A percentile compares a stretch with the other conserved stretches of the same genome.
These are phyloP conservation scores for Desmodus rotundus DNA, from an alignment of 2,113 vertebrate species.

Conservation along the genomic window DNA sequence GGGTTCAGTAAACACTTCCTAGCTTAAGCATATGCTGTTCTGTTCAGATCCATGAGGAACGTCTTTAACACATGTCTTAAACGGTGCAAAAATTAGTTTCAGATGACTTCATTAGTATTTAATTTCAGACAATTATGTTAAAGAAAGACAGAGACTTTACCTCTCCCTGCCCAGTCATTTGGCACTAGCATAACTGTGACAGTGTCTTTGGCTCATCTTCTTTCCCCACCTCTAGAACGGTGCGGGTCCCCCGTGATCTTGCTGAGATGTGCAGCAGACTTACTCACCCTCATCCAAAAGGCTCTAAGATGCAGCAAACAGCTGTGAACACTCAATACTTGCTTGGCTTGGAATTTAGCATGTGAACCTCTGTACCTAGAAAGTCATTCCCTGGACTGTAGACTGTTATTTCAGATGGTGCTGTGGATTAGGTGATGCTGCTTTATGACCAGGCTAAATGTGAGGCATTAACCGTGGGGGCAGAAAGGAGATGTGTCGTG, in stretches of 20 bases:
- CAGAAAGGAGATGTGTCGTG: not conserved
- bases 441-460: not conserved
- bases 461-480: fast-evolving
- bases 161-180: not conserved
- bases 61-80: not conserved
- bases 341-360: not conserved
- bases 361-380: not conserved
- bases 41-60: not conserved
- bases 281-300: not conserved
- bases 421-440: not conserved
- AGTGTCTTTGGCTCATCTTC: not conserved
- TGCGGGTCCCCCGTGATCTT: not conserved
- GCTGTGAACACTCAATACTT: not conserved
- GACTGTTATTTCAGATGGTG: not conserved
- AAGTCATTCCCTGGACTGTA: not conserved
- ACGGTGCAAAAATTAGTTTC: not conserved
- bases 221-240: too few species aligned
- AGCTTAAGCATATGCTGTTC: not conserved
- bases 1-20: not conserved
- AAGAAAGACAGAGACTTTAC: not conserved
- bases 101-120: not conserved
- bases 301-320: not conserved
- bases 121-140: not conserved
- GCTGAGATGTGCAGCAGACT: not conserved
- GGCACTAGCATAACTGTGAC: not conserved